Percentiles rank a stretch among this genome's conserved stretches.
Conservation (phyloP, 2,888 invertebrate genomes). For the Rhagium mordax region DNA sequence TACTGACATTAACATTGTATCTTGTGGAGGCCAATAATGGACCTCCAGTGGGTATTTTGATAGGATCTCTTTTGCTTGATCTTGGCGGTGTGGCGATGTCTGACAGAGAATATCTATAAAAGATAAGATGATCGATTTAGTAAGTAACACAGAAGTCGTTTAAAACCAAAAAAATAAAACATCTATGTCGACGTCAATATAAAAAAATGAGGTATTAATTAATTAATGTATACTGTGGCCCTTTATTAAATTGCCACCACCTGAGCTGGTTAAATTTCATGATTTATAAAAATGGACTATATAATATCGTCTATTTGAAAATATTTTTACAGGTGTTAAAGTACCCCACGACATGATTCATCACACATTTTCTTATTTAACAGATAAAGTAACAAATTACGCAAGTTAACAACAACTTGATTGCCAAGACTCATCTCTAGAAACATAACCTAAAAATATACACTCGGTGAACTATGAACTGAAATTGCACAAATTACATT, state of each 20-base stretch:
- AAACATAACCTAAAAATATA: background rate
- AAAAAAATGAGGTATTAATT: no score
- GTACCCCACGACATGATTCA: no score
- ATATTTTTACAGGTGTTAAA: background rate
- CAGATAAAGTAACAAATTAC: no score
- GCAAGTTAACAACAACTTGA: no score
- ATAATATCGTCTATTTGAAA: background rate
- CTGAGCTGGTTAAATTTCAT: no score
- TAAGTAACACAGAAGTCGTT: no score
- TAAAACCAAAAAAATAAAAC: no score
- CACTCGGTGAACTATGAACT: background rate
- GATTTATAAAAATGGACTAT: background rate
- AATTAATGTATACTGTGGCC: no score
- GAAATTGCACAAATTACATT: conserved; percentile 5
- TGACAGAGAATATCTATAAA: conserved; percentile 58
- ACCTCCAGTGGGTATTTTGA: conserved; percentile 55
- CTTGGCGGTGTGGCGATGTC: conserved; percentile 52
- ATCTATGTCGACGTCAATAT: no score
- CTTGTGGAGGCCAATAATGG: conserved; percentile 70
- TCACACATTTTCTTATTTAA: no score
- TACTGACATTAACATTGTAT: conserved; percentile 70
- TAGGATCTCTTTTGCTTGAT: conserved; percentile 30
- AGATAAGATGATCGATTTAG: background rate
- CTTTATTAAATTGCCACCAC: no score
- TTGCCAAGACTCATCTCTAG: no score